Percentiles rank a stretch among this genome's conserved stretches.
Conservation (phyloP, 1,140 invertebrate genomes). For the Conus ventricosus region DNA sequence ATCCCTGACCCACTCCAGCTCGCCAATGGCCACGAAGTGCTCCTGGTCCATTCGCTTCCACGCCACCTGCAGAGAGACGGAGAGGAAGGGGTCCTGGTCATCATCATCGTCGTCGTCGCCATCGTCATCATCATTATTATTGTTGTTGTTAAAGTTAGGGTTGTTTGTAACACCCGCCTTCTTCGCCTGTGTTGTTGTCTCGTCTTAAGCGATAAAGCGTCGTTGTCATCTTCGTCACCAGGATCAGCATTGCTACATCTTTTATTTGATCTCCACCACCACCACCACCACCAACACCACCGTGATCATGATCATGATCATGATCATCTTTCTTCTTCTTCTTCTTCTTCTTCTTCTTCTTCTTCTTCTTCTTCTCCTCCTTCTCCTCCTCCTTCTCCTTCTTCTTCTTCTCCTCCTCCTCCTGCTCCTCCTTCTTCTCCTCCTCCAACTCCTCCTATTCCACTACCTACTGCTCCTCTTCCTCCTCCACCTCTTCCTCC, state of each 20-base stretch:
- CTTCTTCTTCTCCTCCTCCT: too few species aligned
- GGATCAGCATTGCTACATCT: not conserved
- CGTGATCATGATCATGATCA: slow-evolving; percentile 5
- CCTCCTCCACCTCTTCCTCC: too few species aligned
- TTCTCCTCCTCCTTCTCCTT: too few species aligned
- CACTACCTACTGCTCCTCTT: too few species aligned
- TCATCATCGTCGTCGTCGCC: not conserved
- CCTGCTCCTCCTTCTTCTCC: too few species aligned
- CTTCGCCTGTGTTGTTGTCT: not conserved
- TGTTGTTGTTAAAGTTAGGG: not conserved
- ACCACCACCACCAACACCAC: not conserved
- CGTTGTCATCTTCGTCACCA: not conserved
- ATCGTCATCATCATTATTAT: not conserved
- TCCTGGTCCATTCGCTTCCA: slow-evolving; percentile 34
- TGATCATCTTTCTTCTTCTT: too few species aligned
- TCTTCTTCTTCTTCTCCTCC: too few species aligned
- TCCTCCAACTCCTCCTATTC: too few species aligned
- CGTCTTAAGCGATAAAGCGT: not conserved
- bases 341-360: too few species aligned
- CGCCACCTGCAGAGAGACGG: slow-evolving; percentile 16
- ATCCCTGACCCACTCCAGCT: slow-evolving; percentile 27
- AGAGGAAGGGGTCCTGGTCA: not conserved
- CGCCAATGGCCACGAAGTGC: slow-evolving; percentile 30
- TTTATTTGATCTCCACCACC: not conserved
- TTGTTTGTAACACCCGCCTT: not conserved